These are phyloP conservation scores for Danio albolineatus DNA, from an alignment of 2,797 vertebrate genomes.

Conservation along the genomic window DNA sequence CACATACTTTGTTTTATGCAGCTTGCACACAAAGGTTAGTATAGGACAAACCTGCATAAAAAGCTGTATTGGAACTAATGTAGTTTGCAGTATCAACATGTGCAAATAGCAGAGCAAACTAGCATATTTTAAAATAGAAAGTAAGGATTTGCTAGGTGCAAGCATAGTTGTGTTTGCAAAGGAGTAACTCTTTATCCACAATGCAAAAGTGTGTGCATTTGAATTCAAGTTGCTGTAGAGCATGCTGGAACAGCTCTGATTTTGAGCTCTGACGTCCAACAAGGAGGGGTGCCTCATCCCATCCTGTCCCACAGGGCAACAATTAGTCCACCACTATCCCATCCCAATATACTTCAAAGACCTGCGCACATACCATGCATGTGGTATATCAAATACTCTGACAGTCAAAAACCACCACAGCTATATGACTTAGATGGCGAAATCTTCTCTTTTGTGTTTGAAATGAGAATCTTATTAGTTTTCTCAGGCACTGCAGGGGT, in stretches of 20 bases:
- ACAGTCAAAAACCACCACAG: background rate
- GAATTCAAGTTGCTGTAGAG: slow-evolving; percentile 25
- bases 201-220: slow-evolving; percentile 30
- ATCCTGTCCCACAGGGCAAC: slow-evolving; percentile 44
- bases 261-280: slow-evolving; percentile 32
- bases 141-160: background rate
- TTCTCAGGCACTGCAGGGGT: background rate
- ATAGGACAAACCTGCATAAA: slow-evolving; percentile 14
- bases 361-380: background rate
- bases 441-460: slow-evolving; percentile 13
- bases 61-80: background rate
- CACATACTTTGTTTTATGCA: background rate
- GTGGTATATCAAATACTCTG: background rate
- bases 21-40: background rate
- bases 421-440: background rate
- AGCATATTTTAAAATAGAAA: slow-evolving; percentile 3
- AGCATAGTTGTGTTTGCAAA: background rate
- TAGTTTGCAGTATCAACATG: slow-evolving; percentile 51
- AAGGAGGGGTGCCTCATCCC: slow-evolving; percentile 29
- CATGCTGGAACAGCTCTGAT: slow-evolving; percentile 38
- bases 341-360: slow-evolving; percentile 24
- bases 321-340: slow-evolving; percentile 29
- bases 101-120: background rate
- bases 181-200: background rate
- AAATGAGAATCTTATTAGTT: slow-evolving; percentile 21